phyloP scores from a whole-genome alignment of 2,888 invertebrate species.

The Lepidocyrtoides sp. region DNA sequence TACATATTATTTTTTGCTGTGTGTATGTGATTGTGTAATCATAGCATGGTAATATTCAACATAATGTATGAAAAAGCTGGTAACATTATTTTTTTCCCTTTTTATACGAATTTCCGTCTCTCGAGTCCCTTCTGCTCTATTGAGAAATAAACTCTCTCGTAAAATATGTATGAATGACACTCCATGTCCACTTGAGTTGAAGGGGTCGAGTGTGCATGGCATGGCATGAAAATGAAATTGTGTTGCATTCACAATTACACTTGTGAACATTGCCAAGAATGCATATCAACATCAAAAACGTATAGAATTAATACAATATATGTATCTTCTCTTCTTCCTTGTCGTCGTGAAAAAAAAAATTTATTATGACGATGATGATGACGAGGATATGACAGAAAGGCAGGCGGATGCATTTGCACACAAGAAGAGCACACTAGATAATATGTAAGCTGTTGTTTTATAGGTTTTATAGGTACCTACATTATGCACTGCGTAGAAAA shows the following conservation, averaged over 20 bases:
- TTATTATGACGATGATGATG: constrained; percentile 46
- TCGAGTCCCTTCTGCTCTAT: constrained; percentile 17
- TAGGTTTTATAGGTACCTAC: neutral
- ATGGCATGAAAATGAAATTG: constrained; percentile 48
- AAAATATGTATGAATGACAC: constrained; percentile 73
- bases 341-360: constrained; percentile 46
- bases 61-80: neutral
- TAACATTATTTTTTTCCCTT: neutral
- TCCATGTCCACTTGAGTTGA: constrained; percentile 76
- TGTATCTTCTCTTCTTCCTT: constrained; percentile 11
- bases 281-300: neutral
- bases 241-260: constrained; percentile 51
- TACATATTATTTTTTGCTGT: neutral
- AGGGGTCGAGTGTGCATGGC: constrained; percentile 68
- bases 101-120: constrained; percentile 62
- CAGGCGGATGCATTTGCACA: constrained; percentile 63
- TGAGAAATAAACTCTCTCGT: constrained; percentile 32
- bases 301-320: constrained; percentile 35
- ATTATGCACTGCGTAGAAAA: neutral
- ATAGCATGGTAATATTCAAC: constrained; percentile 6
- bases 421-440: neutral
- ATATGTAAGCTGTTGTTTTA: too few species aligned
- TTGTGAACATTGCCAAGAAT: constrained; percentile 5
- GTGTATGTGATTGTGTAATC: constrained; percentile 42
- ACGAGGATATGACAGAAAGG: constrained; percentile 66